Conservation (phyloP, 2,888 invertebrate species). For the Fragum fragum region DNA sequence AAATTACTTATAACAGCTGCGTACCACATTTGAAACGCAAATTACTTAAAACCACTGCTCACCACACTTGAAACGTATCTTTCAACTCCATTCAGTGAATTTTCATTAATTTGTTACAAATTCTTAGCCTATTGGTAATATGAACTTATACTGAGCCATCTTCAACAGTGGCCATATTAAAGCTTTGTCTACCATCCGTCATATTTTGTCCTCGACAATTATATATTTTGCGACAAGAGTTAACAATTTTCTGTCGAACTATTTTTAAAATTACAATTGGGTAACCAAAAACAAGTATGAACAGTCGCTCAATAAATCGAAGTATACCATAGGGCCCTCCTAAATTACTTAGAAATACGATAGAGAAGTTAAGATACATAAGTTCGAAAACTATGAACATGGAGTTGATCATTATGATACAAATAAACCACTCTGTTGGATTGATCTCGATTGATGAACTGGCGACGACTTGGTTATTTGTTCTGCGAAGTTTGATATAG, state of each 20-base stretch:
- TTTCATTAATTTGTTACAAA: too few relatives aligned
- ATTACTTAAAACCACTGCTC: too few relatives aligned
- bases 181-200: neutral
- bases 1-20: too few relatives aligned
- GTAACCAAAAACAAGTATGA: neutral
- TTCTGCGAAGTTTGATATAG: neutral
- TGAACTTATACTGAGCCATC: slow-evolving; percentile 18
- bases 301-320: neutral
- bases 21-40: too few relatives aligned
- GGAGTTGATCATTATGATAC: slow-evolving; percentile 10
- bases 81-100: too few relatives aligned
- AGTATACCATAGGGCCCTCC: neutral
- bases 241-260: neutral
- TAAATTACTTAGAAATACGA: neutral
- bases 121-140: too few relatives aligned
- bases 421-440: slow-evolving; percentile 25
- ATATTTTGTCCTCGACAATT: neutral
- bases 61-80: too few relatives aligned
- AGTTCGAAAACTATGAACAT: slow-evolving; percentile 18
- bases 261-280: slow-evolving; percentile 2
- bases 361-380: slow-evolving; percentile 4
- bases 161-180: slow-evolving; percentile 21
- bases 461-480: slow-evolving; percentile 10
- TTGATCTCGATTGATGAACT: neutral
- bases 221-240: neutral